Evolutionary conservation across 2,797 vertebrate species (phyloP), one percentile per base, ranked within the genome.

Genomic region (Euphonia xanthogaster): DNA sequence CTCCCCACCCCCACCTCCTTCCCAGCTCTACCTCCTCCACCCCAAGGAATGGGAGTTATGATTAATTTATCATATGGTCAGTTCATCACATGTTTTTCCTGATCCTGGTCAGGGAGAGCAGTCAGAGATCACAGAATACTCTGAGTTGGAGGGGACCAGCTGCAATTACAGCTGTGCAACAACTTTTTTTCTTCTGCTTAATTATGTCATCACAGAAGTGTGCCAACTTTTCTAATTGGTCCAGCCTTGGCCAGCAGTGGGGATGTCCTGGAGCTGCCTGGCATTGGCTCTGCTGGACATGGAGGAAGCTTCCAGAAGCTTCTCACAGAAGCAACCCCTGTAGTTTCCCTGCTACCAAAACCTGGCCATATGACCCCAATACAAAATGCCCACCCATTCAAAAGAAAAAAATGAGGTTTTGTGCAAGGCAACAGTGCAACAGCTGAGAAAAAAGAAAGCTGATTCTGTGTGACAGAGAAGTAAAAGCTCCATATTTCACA

Each of bases 351-450:
- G 1, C 24, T 19, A 47, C 5, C 30, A 62, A 61, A 62, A 47
- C 40, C 15, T 50, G 37, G 31, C 27, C 19, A 66, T 7, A 19
- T 12, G 6, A 58, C n/a, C 19, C 27, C 15, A 51, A 12, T 44
- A n/a, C 3, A 27, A 84, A 66, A 58, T 1, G 9, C 71, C 65
- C 42, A 47, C 10, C 21, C 1, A 0, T 90, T 82, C 35, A 44
- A 66, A 72, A 5, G 6, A 2, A 45, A 81, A 80, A 74, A 58
- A 6, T 4, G 4, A 16, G 15, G 9, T 68, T 33, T 23, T 9
- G 8, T 9, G 6, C 2, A 39, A 17, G 5, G 20, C 5, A 3
- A 62, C 2, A 4, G 2, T 35, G 28, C 44, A 30, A 75, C 28
- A 76, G 19, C 9, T 58, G 53, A 76, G 39, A 54, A 20, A 78